Evolutionary conservation across 2,888 invertebrate genomes (phyloP).

Genomic region (Patella depressa): DNA sequence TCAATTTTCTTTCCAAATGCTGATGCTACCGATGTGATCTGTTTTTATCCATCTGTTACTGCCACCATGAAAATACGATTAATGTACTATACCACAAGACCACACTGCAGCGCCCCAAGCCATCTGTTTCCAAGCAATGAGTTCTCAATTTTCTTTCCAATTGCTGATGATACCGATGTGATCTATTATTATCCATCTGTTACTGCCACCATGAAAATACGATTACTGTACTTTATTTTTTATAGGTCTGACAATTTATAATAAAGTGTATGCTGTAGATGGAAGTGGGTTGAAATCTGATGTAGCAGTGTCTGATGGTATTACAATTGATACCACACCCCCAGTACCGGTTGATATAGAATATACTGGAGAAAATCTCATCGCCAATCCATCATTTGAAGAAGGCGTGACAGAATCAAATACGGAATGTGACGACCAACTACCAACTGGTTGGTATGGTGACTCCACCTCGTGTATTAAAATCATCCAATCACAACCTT

Average conservation of each 20-base stretch:
- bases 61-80: too few relatives aligned
- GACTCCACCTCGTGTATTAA: conserved; percentile 13
- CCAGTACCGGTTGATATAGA: conserved; percentile 32
- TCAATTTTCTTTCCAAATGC: too few relatives aligned
- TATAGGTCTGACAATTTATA: conserved; percentile 37
- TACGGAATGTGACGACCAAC: conserved; percentile 21
- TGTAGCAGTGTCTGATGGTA: conserved; percentile 44
- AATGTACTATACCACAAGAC: too few relatives aligned
- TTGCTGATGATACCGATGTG: too few relatives aligned
- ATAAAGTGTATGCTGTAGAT: conserved; percentile 44
- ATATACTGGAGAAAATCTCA: neutral
- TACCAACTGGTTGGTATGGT: conserved; percentile 17
- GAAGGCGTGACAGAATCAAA: neutral
- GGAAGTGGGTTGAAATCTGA: conserved; percentile 38
- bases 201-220: too few relatives aligned
- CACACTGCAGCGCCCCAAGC: too few relatives aligned
- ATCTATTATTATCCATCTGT: too few relatives aligned
- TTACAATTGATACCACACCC: conserved; percentile 42
- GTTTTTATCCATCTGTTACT: too few relatives aligned
- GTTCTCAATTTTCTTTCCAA: too few relatives aligned
- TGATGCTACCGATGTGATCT: too few relatives aligned
- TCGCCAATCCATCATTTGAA: conserved; percentile 29
- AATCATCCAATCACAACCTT: neutral
- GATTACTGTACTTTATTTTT: neutral
- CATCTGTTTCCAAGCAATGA: too few relatives aligned